Conservation (phyloP, 2,888 invertebrate species). For the Teleiodes luculella region DNA sequence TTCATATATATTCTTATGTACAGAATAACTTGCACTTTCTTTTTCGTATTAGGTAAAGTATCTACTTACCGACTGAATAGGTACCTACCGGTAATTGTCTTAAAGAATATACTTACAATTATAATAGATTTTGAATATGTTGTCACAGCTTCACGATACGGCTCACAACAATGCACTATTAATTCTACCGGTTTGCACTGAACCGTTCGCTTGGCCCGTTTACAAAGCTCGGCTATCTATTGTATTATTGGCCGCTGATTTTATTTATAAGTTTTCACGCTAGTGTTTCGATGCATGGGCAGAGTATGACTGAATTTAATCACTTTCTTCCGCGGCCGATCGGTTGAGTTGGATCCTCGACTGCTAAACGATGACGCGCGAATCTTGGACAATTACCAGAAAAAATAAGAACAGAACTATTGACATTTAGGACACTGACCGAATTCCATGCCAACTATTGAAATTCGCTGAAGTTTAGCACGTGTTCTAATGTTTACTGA, state of each 20-base stretch:
- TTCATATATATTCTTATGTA: no score
- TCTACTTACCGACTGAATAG: no score
- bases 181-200: no score
- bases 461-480: constrained; percentile 24
- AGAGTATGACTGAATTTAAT: constrained; percentile 66
- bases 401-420: constrained; percentile 68
- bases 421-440: constrained; percentile 70
- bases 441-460: constrained; percentile 66
- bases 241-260: constrained; percentile 36
- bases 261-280: constrained; percentile 65
- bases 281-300: constrained; percentile 53
- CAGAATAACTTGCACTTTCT: no score
- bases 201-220: constrained; percentile 29
- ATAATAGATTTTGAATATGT: no score
- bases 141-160: no score
- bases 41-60: no score
- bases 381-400: constrained; percentile 72
- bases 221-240: constrained; percentile 31
- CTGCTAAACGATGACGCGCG: constrained; percentile 43
- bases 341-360: constrained; percentile 39
- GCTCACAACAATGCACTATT: no score
- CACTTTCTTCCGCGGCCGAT: constrained; percentile 55
- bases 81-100: no score
- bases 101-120: no score
- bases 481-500: constrained; percentile 28